Evolutionary conservation across 2,888 invertebrate genomes (phyloP), one percentile per base, ranked within the genome.

Genomic region (Volucella inanis): DNA sequence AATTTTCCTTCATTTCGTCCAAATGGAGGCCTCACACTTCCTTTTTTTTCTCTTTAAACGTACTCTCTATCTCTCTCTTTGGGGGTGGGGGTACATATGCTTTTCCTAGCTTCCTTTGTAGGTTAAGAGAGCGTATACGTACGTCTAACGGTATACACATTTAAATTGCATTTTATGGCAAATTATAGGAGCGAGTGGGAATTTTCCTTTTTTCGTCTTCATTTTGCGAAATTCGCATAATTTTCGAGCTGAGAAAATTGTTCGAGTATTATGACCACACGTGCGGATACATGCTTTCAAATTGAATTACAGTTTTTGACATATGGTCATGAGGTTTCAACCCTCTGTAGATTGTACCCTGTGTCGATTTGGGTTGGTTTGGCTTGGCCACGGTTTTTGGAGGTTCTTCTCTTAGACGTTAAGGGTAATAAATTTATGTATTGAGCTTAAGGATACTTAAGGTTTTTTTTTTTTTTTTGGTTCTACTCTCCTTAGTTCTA

Each of bases 291-390:
- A 79, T 59, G 70, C 54, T 62, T 75, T 80, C 49, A 74, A 80
- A 80, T 80, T 80, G 67, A 80, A 80, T 80, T 80, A 80, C 67
- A 74, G 52, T 52, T 75, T 74, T 74, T 55, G 74, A 75, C 74
- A 75, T 74, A 80, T 75, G 80, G 74, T 70, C 64, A 57, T 50
- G 57, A 43, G 49, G 22, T 70, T 68, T 39, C 6, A 38, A 18
- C 39, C 31, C 39, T 49, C 12, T 45, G 18, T 31, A 2, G 8
- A 8, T 8, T 6, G 38, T 43, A 8, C 2, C n/a, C 31, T 22
- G 49, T 3, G 12, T 15, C 52, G 31, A 6, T 31, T 31, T 31
- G 31, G 6, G 4, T 11, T 31, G 3, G 15, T 6, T 18, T 62
- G 52, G 54, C 8, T 43, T 22, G 10, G 12, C 49, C 54, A 47